A percentile compares a stretch with the other conserved stretches of the same genome.
Evolutionary conservation across 2,113 vertebrate species (phyloP).

Genomic region (Antennarius striatus): DNA sequence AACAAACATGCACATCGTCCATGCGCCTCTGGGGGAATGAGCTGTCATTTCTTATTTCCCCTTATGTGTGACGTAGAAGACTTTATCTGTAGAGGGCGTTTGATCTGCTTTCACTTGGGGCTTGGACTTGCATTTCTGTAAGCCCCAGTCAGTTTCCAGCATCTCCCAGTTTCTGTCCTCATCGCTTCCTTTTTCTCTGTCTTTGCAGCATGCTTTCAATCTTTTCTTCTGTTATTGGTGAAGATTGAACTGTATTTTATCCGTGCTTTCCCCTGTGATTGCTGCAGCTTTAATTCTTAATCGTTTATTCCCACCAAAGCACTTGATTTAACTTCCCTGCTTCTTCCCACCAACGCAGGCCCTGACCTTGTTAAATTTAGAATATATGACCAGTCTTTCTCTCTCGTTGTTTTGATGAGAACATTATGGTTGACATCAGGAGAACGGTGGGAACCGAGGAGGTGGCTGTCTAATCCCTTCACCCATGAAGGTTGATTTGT

Average conservation of each 20-base stretch:
- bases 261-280: not conserved
- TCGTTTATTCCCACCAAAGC: constrained; percentile 18
- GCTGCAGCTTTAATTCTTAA: constrained; percentile 23
- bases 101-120: constrained; percentile 61
- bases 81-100: constrained; percentile 58
- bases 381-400: constrained; percentile 22
- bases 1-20: constrained; percentile 26
- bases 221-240: not conserved
- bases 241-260: constrained; percentile 12
- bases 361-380: constrained; percentile 41
- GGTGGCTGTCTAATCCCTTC: constrained; percentile 56
- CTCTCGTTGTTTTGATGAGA: constrained; percentile 41
- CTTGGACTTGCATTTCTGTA: constrained; percentile 46
- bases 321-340: constrained; percentile 37
- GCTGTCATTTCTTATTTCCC: constrained; percentile 69
- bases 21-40: constrained; percentile 41
- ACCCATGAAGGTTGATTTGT: constrained; percentile 48
- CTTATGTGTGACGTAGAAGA: constrained; percentile 55
- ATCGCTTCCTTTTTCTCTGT: not conserved
- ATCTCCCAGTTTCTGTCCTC: constrained; percentile 6
- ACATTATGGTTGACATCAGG: constrained; percentile 34
- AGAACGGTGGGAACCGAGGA: constrained; percentile 38
- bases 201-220: not conserved
- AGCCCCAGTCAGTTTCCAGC: constrained; percentile 26
- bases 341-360: constrained; percentile 25